Base-by-base conservation (phyloP, 2,797 vertebrate species). In the Gymnopithys bicolor region DNA sequence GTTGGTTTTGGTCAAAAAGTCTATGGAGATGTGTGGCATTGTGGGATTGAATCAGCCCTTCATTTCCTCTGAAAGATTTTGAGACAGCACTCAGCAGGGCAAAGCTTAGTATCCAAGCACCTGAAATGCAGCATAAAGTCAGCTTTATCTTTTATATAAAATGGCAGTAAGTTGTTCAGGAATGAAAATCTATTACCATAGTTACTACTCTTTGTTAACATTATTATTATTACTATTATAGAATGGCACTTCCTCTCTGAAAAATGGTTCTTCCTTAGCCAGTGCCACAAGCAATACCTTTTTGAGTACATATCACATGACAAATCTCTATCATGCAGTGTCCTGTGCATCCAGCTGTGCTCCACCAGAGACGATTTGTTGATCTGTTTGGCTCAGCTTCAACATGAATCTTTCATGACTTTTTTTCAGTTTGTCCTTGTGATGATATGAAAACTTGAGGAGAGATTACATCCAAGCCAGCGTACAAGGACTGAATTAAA, bases 341-440 rank as follows among this genome's bases (percentile, higher is more conserved):
- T 82, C 39, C 28, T 87, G 10, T 79, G 92, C 84, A 74, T 39
- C 64, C 87, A 94, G 58, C 71, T 93, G 82, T 89, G 87, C 43
- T 67, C 49, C 75, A 28, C 30, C 39, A 33, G 37, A 46, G 27
- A 23, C 28, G 78, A 51, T 43, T 90, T 88, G 69, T 93, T 92
- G 48, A 83, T 11, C 19, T 70, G 28, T 81, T 95, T 90, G 49
- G n/a, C 64, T 78, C 58, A 64, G 53, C 60, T 86, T 82, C 56
- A 60, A 64, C 13, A 4, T 58, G 25, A 91, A 24, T 55, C 16
- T 45, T 71, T 73, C 73, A 15, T 59, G 15, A 37, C 60, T 87
- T 89, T 69, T 53, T 67, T 79, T 46, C 41, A 68, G 4, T 82
- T 91, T 92, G 37, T 70, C 78, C 52, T 64, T 83, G 27, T 63